Evolutionary conservation across 2,888 invertebrate genomes (phyloP).

Genomic region (Apoderus coryli): DNA sequence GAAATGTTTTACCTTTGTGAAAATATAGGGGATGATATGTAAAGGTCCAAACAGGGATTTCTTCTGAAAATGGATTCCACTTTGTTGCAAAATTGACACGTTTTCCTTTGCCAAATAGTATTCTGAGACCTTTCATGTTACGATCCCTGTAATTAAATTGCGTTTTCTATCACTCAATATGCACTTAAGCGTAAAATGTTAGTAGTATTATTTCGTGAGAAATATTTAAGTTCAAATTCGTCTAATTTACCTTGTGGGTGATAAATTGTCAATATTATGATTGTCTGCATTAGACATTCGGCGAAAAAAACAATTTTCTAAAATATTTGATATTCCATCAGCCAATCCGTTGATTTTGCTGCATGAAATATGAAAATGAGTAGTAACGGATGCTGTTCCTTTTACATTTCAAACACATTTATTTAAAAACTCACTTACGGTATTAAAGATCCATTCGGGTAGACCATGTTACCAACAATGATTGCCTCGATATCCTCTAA

Average conservation of each 20-base stretch:
- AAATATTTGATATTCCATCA: slow-evolving; percentile 50
- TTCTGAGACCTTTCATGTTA: slow-evolving; percentile 56
- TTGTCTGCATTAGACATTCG: slow-evolving; percentile 37
- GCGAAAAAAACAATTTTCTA: slow-evolving; percentile 54
- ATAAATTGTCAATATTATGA: slow-evolving; percentile 32
- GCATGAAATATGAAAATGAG: slow-evolving; percentile 12
- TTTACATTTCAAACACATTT: neutral
- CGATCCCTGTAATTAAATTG: slow-evolving; percentile 46
- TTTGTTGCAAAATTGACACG: slow-evolving; percentile 51
- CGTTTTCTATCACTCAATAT: no score
- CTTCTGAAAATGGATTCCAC: slow-evolving; percentile 75
- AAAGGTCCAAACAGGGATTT: slow-evolving; percentile 65
- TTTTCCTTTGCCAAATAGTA: slow-evolving; percentile 65
- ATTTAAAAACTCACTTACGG: slow-evolving; percentile 51
- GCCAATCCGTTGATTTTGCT: slow-evolving; percentile 59
- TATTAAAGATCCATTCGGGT: slow-evolving; percentile 65
- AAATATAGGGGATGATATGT: slow-evolving; percentile 67
- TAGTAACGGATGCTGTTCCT: neutral
- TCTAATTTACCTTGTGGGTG: slow-evolving; percentile 38
- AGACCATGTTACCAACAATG: slow-evolving; percentile 62
- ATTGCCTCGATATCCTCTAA: slow-evolving; percentile 56
- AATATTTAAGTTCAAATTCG: no score
- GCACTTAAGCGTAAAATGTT: no score
- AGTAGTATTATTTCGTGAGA: no score
- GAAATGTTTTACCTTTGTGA: slow-evolving; percentile 50